Percentiles rank a stretch among this genome's conserved stretches.
These are phyloP conservation scores for Formica aserva DNA, from an alignment of 2,888 invertebrate species.

Conservation along the genomic window DNA sequence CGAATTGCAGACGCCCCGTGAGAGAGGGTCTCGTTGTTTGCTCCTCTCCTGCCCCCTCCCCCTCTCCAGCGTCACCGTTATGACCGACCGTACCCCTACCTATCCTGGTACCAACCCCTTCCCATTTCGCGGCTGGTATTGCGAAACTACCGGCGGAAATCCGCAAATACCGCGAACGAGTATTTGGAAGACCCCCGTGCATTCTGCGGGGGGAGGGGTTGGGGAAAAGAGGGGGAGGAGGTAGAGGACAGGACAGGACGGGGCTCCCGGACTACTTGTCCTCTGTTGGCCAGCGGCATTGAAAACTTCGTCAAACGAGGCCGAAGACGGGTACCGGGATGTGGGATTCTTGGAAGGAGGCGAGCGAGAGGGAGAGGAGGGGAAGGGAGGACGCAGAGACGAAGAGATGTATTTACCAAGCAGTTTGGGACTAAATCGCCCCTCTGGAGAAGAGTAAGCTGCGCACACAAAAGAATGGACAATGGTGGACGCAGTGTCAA, in stretches of 20 bases:
- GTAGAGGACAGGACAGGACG: background rate
- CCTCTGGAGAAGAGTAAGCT: constrained; percentile 33
- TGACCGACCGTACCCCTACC: constrained; percentile 24
- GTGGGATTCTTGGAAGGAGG: constrained; percentile 32
- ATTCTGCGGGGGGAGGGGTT: constrained; percentile 28
- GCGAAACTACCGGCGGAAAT: constrained; percentile 67
- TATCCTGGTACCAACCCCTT: constrained; percentile 23
- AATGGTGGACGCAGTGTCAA: constrained; percentile 38
- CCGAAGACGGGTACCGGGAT: constrained; percentile 29
- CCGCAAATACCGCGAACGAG: constrained; percentile 72
- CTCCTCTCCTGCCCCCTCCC: constrained; percentile 53
- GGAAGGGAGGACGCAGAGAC: background rate
- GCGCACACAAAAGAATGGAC: constrained; percentile 29
- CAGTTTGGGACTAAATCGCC: constrained; percentile 46
- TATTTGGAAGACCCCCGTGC: constrained; percentile 59
- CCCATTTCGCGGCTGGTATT: constrained; percentile 59
- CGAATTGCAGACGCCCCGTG: constrained; percentile 71
- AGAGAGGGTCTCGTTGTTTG: constrained; percentile 65
- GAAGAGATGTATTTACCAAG: constrained; percentile 37
- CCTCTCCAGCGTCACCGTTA: background rate
- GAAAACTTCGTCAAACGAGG: constrained; percentile 70
- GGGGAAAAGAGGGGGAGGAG: background rate
- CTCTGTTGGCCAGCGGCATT: constrained; percentile 48
- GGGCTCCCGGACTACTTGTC: background rate
- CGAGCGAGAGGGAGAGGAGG: background rate